Base-by-base conservation (phyloP, 2,113 vertebrate genomes). In the Indicator indicator region DNA sequence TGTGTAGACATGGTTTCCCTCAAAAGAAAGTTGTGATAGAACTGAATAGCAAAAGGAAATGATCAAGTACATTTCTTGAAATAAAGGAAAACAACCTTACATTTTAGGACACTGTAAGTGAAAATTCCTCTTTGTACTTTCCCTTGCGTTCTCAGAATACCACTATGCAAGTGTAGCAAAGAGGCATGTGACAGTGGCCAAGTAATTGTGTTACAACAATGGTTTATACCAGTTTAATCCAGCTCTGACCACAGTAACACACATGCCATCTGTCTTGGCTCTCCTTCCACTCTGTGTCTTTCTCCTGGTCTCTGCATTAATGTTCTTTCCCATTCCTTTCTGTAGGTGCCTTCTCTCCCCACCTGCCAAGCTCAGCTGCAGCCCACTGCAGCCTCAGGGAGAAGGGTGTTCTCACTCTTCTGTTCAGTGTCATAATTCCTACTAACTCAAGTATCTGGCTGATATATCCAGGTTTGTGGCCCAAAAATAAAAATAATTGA, bases 61-160 rank as follows among this genome's bases (percentile, higher is more conserved):
- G 27, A 58, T 6, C 14, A 60, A 62, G 26, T 38, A 26, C 5
- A 71, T 56, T 86, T 64, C 6, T n/a, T 72, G 44, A 75, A 79
- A 71, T 2, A 18, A 7, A 11, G 3, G 12, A 3, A 28, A 78
- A 55, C 26, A 5, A 2, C 1, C 6, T 42, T 52, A n/a, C 2
- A 3, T 72, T 64, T 30, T 20, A 38, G 17, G 50, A 27, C 3
- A 17, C 6, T 56, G 2, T 7, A 15, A 46, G 21, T n/a, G 12
- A 68, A 82, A 64, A 16, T 2, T 8, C 19, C 6, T 64, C 13
- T 52, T 60, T 7, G 7, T 52, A 8, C 4, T 21, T 69, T 56
- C 21, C 12, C 19, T 36, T 52, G 24, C 23, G 36, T 70, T 70
- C n/a, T 70, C n/a, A 52, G 68, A 36, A 69, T 50, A 24, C 44